A percentile compares a stretch with the other conserved stretches of the same genome.
Evolutionary conservation across 2,797 vertebrate genomes (phyloP).

Genomic region (Enteromius trimaculatus): DNA sequence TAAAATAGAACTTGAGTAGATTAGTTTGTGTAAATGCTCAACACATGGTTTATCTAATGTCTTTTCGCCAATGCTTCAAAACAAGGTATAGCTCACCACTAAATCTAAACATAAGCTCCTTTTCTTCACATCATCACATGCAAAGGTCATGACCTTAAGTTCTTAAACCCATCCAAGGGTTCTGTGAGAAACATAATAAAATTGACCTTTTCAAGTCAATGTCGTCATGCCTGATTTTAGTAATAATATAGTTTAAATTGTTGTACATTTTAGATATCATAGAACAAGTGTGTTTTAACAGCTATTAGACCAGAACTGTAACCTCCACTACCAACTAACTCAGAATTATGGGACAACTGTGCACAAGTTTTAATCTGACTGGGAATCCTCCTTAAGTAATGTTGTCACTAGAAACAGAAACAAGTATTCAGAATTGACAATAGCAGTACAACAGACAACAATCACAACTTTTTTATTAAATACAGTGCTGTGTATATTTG

Average conservation of each 20-base stretch:
- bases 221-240: not conserved
- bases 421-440: not conserved
- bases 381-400: not conserved
- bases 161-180: not conserved
- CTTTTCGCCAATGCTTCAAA: not conserved
- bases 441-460: not conserved
- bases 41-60: not conserved
- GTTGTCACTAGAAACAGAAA: not conserved
- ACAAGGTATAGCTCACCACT: conserved; percentile 8
- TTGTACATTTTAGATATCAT: not conserved
- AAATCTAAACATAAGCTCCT: conserved; percentile 29
- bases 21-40: not conserved
- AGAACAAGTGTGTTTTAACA: not conserved
- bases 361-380: not conserved
- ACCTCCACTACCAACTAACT: not conserved
- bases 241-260: not conserved
- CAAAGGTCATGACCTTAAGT: not conserved
- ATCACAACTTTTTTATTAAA: not conserved
- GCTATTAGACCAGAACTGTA: not conserved
- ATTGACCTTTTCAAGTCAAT: not conserved
- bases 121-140: conserved; percentile 22
- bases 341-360: not conserved
- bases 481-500: not conserved
- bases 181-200: not conserved
- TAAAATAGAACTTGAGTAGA: not conserved